These are phyloP conservation scores for Sarcophilus harrisii DNA, from an alignment of 2,797 vertebrate species.

Conservation along the genomic window DNA sequence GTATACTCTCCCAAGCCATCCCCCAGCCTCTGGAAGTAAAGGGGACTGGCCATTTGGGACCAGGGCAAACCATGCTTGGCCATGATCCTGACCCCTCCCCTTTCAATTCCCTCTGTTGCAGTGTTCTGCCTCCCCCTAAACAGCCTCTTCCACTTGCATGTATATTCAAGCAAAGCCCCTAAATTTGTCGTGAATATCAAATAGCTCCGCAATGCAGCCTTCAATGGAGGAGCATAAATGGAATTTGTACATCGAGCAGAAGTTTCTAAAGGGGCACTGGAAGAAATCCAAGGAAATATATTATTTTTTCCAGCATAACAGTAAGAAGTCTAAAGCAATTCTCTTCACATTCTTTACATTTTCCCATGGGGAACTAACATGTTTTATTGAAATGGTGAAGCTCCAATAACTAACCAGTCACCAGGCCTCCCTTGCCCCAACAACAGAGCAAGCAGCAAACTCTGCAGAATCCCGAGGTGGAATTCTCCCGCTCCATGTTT, in stretches of 20 bases:
- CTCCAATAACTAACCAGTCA: background rate
- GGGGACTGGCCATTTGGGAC: constrained; percentile 28
- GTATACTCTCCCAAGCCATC: background rate
- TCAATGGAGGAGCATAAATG: constrained; percentile 62
- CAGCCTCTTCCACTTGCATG: constrained; percentile 56
- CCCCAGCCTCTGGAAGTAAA: background rate
- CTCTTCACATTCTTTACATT: constrained; percentile 51
- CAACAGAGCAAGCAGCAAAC: background rate
- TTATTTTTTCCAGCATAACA: constrained; percentile 53
- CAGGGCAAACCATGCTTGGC: constrained; percentile 36
- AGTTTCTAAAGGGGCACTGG: constrained; percentile 53
- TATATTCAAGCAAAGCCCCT: constrained; percentile 59
- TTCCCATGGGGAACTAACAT: background rate
- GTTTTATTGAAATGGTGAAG: constrained; percentile 47
- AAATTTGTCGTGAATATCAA: constrained; percentile 59
- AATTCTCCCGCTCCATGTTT: background rate
- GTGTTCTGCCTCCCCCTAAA: constrained; percentile 60
- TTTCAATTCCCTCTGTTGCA: constrained; percentile 74
- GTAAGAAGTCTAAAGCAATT: constrained; percentile 24
- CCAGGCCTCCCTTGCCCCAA: background rate
- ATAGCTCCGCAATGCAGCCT: constrained; percentile 53
- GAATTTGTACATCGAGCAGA: constrained; percentile 45
- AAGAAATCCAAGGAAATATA: constrained; percentile 59
- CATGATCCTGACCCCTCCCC: constrained; percentile 70
- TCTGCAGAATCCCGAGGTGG: background rate